phyloP scores from a whole-genome alignment of 2,113 vertebrate species.

The Pyxicephalus adspersus region DNA sequence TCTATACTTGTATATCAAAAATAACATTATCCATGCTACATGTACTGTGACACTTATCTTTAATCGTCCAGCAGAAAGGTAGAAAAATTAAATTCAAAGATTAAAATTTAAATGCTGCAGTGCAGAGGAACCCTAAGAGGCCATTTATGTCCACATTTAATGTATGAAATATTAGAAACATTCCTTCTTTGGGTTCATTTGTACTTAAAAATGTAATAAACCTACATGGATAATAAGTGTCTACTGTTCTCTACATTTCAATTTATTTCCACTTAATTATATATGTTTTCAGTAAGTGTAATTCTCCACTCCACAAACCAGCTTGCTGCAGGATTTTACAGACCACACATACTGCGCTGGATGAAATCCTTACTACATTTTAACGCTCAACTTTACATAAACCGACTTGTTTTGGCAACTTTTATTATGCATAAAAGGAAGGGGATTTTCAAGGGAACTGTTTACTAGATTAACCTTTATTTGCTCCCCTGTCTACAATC shows the following conservation, averaged over 20 bases:
- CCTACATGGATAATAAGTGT: conserved; percentile 28
- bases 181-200: conserved; percentile 8
- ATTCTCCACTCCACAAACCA: conserved; percentile 14
- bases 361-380: conserved; percentile 8
- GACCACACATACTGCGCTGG: conserved; percentile 22
- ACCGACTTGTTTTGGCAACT: neutral
- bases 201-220: conserved; percentile 25
- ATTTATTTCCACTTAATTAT: conserved; percentile 30
- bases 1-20: too few species aligned
- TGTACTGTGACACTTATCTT: too few species aligned
- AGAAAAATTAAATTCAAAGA: conserved; percentile 1
- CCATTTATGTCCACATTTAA: neutral
- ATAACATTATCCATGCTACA: too few species aligned
- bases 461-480: conserved; percentile 13
- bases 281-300: conserved; percentile 32
- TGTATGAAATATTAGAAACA: conserved; percentile 21
- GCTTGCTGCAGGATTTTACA: conserved; percentile 18
- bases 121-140: neutral
- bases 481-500: neutral
- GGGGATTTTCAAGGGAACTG: neutral
- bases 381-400: neutral
- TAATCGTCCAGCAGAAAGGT: too few species aligned
- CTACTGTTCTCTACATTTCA: conserved; percentile 26
- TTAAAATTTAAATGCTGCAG: neutral
- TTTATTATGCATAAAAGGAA: neutral